Evolutionary conservation across 2,113 vertebrate species (phyloP).

Genomic region (Pogonocichla stellata): DNA sequence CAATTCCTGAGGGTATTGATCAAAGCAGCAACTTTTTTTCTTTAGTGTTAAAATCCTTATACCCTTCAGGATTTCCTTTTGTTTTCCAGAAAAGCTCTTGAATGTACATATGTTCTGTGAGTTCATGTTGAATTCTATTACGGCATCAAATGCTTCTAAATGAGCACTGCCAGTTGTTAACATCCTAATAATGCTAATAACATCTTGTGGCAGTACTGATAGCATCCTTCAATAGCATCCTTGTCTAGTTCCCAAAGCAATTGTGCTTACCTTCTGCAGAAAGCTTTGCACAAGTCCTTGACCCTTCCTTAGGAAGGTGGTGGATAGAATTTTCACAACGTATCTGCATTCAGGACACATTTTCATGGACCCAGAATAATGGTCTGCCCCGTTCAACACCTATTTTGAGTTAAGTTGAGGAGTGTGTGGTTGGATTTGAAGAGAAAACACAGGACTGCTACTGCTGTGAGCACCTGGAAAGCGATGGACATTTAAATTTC

Average conservation of each 20-base stretch:
- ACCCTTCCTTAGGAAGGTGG: not conserved
- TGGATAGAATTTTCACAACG: accelerated
- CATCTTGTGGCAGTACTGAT: not conserved
- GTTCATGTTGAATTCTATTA: not conserved
- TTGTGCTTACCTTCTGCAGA: not conserved
- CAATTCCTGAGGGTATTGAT: constrained; percentile 49
- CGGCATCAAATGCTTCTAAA: not conserved
- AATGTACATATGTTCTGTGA: not conserved
- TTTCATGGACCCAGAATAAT: accelerated
- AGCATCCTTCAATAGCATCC: not conserved
- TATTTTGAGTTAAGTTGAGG: not conserved
- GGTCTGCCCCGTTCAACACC: accelerated
- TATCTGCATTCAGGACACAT: not conserved
- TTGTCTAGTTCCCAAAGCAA: not conserved
- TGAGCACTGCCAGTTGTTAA: not conserved
- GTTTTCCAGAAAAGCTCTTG: not conserved
- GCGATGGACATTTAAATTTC: accelerated
- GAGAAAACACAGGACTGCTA: not conserved
- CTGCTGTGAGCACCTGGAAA: not conserved
- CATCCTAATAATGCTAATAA: not conserved
- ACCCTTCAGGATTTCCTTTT: constrained; percentile 1
- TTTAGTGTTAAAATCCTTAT: constrained; percentile 16
- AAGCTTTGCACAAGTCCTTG: not conserved
- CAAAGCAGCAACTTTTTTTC: constrained; percentile 39
- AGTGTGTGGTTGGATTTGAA: accelerated